A percentile compares a stretch with the other conserved stretches of the same genome.
Evolutionary conservation across 2,888 invertebrate genomes (phyloP).

Genomic region (Philaethria dido): DNA sequence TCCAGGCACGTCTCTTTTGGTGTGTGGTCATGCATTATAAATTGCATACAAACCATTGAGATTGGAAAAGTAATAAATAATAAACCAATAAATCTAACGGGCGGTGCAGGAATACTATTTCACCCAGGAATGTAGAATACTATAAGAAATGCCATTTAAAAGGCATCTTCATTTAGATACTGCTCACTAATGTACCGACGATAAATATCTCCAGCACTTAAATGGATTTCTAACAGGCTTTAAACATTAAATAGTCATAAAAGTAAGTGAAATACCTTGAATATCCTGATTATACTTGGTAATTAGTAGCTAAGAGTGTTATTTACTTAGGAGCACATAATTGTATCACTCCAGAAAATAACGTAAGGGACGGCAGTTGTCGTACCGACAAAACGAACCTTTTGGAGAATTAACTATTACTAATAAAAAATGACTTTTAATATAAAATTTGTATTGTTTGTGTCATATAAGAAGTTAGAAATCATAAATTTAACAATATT

Average conservation of each 20-base stretch:
- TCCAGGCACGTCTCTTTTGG: no score
- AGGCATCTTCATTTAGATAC: constrained; percentile 7
- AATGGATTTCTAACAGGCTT: constrained; percentile 10
- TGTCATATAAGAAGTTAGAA: no score
- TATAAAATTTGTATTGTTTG: no score
- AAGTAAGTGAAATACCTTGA: neutral
- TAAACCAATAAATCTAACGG: neutral
- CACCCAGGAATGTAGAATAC: neutral
- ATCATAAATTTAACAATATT: no score
- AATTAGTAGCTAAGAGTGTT: neutral
- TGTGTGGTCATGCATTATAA: no score
- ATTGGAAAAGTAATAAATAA: neutral
- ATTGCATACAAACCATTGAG: neutral
- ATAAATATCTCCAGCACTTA: constrained; percentile 5
- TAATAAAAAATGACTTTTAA: no score
- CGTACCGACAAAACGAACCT: no score
- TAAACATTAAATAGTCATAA: constrained; percentile 7
- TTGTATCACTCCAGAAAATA: neutral
- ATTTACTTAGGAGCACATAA: constrained; percentile 2
- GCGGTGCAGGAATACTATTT: neutral
- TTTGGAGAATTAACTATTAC: no score
- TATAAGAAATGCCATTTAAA: constrained; percentile 15
- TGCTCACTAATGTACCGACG: constrained; percentile 10
- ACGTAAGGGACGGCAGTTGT: no score
- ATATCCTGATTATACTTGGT: constrained; percentile 9